Conservation (phyloP, 2,113 vertebrate genomes). For the Paratilapia polleni region DNA sequence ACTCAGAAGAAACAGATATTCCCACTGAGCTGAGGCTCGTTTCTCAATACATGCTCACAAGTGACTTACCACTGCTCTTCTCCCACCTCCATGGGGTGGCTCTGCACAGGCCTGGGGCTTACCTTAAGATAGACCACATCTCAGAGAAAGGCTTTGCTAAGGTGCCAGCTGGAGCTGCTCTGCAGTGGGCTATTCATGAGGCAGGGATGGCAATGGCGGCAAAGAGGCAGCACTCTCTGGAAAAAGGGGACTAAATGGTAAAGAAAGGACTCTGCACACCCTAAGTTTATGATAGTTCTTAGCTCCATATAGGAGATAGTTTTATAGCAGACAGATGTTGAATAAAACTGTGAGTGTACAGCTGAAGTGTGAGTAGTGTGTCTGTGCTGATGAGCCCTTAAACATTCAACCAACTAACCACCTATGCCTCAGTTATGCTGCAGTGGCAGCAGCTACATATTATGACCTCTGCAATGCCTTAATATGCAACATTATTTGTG, state of each 20-base stretch:
- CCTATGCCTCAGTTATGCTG: neutral
- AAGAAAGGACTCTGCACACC: neutral
- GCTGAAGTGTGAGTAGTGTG: neutral
- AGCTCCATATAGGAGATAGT: neutral
- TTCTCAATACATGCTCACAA: conserved; percentile 73
- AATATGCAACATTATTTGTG: neutral
- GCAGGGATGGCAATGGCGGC: conserved; percentile 36
- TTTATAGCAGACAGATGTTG: neutral
- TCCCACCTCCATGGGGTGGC: conserved; percentile 80
- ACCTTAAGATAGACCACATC: conserved; percentile 74
- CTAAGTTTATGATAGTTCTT: neutral
- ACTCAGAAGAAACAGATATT: conserved; percentile 76
- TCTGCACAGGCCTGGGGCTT: conserved; percentile 75
- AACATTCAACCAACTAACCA: neutral
- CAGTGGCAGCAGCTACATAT: neutral
- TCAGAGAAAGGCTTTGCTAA: conserved; percentile 69
- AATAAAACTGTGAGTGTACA: neutral
- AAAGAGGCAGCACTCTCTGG: neutral
- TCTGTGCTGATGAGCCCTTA: neutral
- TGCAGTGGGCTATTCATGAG: conserved; percentile 73
- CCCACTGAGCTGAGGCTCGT: conserved; percentile 75
- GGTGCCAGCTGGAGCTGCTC: conserved; percentile 71
- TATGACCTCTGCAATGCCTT: neutral
- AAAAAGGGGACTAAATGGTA: neutral
- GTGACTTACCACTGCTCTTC: conserved; percentile 79